Percentiles rank a stretch among this genome's conserved stretches.
These are phyloP conservation scores for Drosophila auraria DNA, from an alignment of 1,140 invertebrate genomes.

Conservation along the genomic window DNA sequence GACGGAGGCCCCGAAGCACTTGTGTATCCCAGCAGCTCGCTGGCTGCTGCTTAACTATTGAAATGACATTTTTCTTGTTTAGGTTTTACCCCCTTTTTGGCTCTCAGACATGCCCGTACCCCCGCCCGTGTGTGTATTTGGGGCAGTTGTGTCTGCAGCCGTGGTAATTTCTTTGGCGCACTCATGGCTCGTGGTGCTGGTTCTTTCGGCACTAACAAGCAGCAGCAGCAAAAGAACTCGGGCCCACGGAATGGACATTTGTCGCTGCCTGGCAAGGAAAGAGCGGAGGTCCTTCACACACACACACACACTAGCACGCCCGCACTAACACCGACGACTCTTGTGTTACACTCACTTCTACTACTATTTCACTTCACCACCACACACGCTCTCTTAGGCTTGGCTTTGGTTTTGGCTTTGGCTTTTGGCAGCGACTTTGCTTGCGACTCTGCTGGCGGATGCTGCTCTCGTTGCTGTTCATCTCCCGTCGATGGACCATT, in stretches of 20 bases:
- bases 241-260: constrained; percentile 38
- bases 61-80: constrained; percentile 51
- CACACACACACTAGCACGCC: constrained; percentile 3
- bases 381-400: constrained; percentile 58
- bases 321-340: constrained; percentile 20
- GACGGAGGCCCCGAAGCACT: constrained; percentile 20
- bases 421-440: constrained; percentile 42
- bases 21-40: constrained; percentile 19
- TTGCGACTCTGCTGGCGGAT: constrained; percentile 43
- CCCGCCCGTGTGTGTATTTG: constrained; percentile 22
- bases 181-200: constrained; percentile 25
- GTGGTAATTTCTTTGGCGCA: constrained; percentile 46
- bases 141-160: constrained; percentile 45
- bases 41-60: constrained; percentile 58
- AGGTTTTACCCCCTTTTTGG: constrained; percentile 2
- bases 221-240: constrained; percentile 49
- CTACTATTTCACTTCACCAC: constrained; percentile 45
- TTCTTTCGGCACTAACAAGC: constrained; percentile 61
- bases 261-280: constrained; percentile 22
- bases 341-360: constrained; percentile 23
- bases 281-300: constrained; percentile 2
- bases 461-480: constrained; percentile 68
- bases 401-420: constrained; percentile 52
- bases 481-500: constrained; percentile 81
- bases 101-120: background rate